phyloP scores from a whole-genome alignment of 2,797 vertebrate species.

The Tenualosa thibaudeaui region DNA sequence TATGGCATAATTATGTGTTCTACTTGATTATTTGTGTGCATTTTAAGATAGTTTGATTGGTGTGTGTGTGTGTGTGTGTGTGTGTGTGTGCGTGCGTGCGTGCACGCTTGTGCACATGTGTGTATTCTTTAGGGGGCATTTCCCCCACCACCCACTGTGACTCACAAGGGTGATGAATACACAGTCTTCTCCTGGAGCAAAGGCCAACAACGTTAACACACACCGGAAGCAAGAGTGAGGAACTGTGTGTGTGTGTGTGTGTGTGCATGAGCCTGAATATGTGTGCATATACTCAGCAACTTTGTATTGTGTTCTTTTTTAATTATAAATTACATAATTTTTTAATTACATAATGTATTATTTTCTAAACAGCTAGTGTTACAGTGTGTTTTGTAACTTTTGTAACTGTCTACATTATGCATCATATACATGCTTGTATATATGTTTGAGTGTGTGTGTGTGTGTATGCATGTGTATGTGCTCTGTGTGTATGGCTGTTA shows the following conservation, averaged over 20 bases:
- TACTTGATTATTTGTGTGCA: background rate
- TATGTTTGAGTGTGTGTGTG: background rate
- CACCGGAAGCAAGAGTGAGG: conserved; percentile 10
- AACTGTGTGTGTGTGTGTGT: background rate
- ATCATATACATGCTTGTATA: background rate
- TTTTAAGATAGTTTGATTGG: background rate
- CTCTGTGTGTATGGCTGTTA: background rate
- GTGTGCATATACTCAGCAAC: background rate
- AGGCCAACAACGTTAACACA: background rate
- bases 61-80: conserved; percentile 6
- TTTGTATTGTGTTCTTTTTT: background rate
- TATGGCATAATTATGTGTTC: background rate
- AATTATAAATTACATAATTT: background rate
- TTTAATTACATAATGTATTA: background rate
- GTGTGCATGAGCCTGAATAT: background rate
- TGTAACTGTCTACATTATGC: background rate
- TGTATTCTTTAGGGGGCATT: conserved; percentile 5
- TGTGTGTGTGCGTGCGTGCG: background rate
- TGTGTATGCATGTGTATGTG: background rate
- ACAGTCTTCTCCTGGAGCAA: conserved; percentile 22
- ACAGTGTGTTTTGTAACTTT: background rate
- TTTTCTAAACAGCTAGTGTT: background rate
- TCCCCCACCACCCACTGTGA: conserved; percentile 31
- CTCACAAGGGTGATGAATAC: conserved; percentile 31
- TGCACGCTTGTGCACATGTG: conserved; percentile 15